A percentile compares a stretch with the other conserved stretches of the same genome.
These are phyloP conservation scores for Pontoporia blainvillei DNA, from an alignment of 2,113 vertebrate species.

Conservation along the genomic window DNA sequence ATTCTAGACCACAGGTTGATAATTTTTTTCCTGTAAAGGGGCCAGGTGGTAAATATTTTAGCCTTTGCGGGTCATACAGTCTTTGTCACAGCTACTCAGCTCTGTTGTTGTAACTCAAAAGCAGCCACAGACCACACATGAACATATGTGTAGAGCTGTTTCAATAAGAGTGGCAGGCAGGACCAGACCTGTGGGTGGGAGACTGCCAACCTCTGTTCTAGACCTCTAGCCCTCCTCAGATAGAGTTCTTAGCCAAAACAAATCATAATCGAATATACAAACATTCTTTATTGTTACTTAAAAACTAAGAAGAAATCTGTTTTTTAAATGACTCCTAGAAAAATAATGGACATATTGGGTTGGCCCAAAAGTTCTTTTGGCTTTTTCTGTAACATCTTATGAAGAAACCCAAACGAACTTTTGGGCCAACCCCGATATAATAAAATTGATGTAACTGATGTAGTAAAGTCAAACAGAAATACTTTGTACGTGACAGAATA, in stretches of 20 bases:
- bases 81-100: neutral
- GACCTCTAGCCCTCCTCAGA: neutral
- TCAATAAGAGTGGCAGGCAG: no score
- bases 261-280: neutral
- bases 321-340: neutral
- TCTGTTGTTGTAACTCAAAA: neutral
- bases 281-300: neutral
- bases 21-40: neutral
- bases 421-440: neutral
- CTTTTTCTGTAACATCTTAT: no score
- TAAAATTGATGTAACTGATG: neutral
- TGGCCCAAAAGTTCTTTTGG: no score
- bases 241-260: neutral
- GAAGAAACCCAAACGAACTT: no score
- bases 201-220: neutral
- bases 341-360: neutral
- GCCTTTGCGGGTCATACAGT: neutral
- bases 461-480: neutral
- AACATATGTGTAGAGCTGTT: fast-evolving
- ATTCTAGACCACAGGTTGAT: neutral
- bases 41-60: neutral
- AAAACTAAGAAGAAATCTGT: neutral
- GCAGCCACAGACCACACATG: fast-evolving
- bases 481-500: neutral
- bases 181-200: fast-evolving